These are phyloP conservation scores for Camptogramma bilineatum DNA, from an alignment of 2,888 invertebrate species.

Conservation along the genomic window DNA sequence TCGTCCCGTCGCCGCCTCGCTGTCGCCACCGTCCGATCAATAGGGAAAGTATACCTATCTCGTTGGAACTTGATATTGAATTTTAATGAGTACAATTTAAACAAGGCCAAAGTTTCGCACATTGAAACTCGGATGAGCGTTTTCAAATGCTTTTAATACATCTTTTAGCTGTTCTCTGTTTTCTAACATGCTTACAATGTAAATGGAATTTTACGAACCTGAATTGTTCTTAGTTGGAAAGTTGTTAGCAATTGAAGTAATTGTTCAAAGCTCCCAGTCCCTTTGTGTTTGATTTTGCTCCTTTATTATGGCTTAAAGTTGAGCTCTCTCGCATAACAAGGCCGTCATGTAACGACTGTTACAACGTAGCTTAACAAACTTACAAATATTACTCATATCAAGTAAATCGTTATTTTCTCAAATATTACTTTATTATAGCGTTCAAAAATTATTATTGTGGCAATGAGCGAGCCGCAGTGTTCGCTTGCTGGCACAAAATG, in stretches of 20 bases:
- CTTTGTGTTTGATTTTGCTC: conserved; percentile 46
- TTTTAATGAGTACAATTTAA: conserved; percentile 71
- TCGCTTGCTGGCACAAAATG: no score
- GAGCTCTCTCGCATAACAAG: neutral
- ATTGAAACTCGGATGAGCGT: conserved; percentile 50
- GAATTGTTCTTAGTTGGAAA: conserved; percentile 41
- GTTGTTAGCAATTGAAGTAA: conserved; percentile 47
- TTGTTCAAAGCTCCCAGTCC: conserved; percentile 46
- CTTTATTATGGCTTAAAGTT: conserved; percentile 27
- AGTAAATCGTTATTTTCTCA: neutral
- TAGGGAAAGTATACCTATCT: conserved; percentile 31
- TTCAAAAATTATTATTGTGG: no score
- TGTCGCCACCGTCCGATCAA: conserved; percentile 60
- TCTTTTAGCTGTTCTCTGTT: conserved; percentile 61
- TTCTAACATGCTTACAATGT: conserved; percentile 57
- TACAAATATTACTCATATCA: neutral
- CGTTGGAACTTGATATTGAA: conserved; percentile 56
- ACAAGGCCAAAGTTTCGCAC: conserved; percentile 52
- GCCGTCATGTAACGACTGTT: neutral
- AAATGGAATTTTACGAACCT: conserved; percentile 58
- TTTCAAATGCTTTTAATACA: conserved; percentile 59
- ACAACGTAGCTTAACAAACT: neutral
- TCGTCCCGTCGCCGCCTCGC: conserved; percentile 47
- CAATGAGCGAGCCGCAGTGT: no score
- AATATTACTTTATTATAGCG: no score